phyloP scores from a whole-genome alignment of 2,888 invertebrate genomes.

The Gonocerus acuteangulatus region DNA sequence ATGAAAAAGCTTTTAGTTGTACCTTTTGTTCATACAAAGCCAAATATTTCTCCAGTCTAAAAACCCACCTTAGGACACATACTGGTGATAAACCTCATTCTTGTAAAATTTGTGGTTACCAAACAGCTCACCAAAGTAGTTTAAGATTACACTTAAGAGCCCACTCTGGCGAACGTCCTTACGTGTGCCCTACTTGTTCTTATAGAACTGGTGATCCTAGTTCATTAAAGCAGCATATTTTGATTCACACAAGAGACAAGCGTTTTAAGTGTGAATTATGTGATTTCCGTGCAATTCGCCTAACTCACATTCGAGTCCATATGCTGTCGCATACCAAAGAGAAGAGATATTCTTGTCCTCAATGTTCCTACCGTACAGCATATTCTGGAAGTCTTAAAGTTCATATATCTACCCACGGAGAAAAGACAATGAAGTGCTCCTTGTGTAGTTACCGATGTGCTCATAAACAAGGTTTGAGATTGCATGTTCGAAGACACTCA shows the following conservation, averaged over 20 bases:
- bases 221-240: neutral
- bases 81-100: conserved; percentile 18
- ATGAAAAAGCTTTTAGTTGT: conserved; percentile 14
- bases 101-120: conserved; percentile 12
- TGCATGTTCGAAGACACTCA: conserved; percentile 8
- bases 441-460: conserved; percentile 8
- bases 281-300: conserved; percentile 1
- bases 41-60: conserved; percentile 9
- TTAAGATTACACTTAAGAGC: conserved; percentile 16
- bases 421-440: conserved; percentile 8
- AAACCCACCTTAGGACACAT: conserved; percentile 11
- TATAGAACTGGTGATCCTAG: neutral
- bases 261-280: conserved; percentile 4
- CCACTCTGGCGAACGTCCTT: conserved; percentile 18
- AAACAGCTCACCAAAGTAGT: conserved; percentile 8
- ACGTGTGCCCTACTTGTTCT: conserved; percentile 7
- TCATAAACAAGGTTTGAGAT: conserved; percentile 2
- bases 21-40: conserved; percentile 8
- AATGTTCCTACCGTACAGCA: conserved; percentile 13
- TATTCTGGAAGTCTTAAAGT: conserved; percentile 14
- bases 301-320: conserved; percentile 5
- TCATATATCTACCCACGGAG: conserved; percentile 14
- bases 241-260: conserved; percentile 6
- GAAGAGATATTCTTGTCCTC: conserved; percentile 9
- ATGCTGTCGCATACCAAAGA: conserved; percentile 23